phyloP scores from a whole-genome alignment of 2,888 invertebrate species.

The Drosophila birchii region DNA sequence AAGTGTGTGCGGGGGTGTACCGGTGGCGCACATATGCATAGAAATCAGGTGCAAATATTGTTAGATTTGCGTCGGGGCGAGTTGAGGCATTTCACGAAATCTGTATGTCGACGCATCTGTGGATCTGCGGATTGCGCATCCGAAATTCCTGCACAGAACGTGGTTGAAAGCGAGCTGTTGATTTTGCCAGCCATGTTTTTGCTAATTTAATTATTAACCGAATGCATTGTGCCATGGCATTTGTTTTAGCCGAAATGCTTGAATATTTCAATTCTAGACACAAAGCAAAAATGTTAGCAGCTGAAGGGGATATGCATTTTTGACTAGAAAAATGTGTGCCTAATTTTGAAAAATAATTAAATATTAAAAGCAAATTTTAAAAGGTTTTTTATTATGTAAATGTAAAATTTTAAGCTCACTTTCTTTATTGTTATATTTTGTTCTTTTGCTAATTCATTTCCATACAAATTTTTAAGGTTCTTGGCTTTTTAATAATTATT shows the following conservation, averaged over 20 bases:
- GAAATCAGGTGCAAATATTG: conserved; percentile 77
- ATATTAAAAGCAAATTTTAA: too few relatives aligned
- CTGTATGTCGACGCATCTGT: conserved; percentile 36
- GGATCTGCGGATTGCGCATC: conserved; percentile 24
- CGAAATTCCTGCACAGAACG: conserved; percentile 15
- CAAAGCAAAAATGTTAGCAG: not conserved
- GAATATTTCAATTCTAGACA: conserved; percentile 58
- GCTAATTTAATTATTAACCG: conserved; percentile 71
- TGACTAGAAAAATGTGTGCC: not conserved
- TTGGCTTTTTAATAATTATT: too few relatives aligned
- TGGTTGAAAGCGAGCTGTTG: conserved; percentile 31
- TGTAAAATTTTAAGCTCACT: too few relatives aligned
- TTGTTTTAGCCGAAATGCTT: conserved; percentile 55
- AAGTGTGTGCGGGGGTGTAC: conserved; percentile 4
- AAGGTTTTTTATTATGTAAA: not conserved
- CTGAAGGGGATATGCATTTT: not conserved
- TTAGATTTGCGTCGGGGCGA: conserved; percentile 61
- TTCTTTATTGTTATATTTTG: too few relatives aligned
- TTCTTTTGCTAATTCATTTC: too few relatives aligned
- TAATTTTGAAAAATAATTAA: not conserved
- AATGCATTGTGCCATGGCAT: conserved; percentile 34
- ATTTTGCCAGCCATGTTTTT: conserved; percentile 56
- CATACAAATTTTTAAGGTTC: too few relatives aligned
- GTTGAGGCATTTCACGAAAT: conserved; percentile 39
- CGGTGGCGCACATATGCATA: conserved; percentile 34